phyloP scores from a whole-genome alignment of 2,113 vertebrate genomes.

The Polypterus bichir region DNA sequence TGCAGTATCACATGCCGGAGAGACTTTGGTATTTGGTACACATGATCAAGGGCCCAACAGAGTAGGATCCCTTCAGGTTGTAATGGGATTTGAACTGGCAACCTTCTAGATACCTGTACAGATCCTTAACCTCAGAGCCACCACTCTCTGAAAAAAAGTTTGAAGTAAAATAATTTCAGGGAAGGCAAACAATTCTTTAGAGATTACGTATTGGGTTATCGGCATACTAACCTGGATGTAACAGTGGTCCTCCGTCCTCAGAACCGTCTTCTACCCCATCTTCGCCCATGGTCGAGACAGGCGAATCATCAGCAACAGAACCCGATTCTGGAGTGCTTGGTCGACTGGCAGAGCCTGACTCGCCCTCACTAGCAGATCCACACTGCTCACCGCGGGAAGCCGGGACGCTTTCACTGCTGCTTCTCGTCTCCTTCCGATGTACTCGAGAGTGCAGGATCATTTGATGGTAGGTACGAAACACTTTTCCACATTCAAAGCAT shows the following conservation, averaged over 20 bases:
- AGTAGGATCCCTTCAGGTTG: no score
- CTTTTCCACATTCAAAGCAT: constrained; percentile 88
- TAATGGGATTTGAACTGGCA: no score
- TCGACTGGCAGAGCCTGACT: constrained; percentile 62
- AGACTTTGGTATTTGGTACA: no score
- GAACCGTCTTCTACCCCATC: constrained; percentile 55
- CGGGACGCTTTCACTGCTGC: constrained; percentile 37
- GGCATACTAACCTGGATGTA: constrained; percentile 42
- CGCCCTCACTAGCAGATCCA: constrained; percentile 68
- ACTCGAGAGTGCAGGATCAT: constrained; percentile 83
- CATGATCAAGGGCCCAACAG: no score
- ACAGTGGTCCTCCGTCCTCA: constrained; percentile 41
- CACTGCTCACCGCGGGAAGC: constrained; percentile 40
- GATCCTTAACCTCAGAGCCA: no score
- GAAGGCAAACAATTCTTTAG: no score
- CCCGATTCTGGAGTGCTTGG: constrained; percentile 70
- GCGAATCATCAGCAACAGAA: constrained; percentile 49
- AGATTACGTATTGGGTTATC: no score
- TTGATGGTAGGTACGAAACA: constrained; percentile 90
- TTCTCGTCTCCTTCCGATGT: constrained; percentile 63
- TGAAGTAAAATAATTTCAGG: no score
- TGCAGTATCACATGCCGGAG: no score
- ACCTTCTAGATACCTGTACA: no score
- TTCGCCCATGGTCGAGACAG: constrained; percentile 54
- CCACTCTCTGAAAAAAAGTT: no score